Conservation (phyloP, 1,140 invertebrate genomes). For the Bombus terrestris region DNA sequence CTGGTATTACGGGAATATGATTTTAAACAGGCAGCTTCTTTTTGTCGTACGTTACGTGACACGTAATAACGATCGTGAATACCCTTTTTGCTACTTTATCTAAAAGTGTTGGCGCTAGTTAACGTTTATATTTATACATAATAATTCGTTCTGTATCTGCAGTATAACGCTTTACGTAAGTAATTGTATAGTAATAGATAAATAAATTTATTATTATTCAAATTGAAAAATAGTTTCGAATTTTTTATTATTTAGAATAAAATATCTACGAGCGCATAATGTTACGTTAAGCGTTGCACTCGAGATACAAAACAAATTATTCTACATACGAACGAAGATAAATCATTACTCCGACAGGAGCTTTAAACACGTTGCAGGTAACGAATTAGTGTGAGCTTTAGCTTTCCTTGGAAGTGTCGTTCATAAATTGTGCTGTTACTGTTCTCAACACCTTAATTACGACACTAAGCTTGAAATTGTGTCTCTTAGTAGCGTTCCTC, state of each 20-base stretch:
- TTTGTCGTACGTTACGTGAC: not conserved
- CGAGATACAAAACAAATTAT: not conserved
- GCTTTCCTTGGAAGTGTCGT: not conserved
- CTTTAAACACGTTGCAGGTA: not conserved
- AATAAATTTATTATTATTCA: too few species aligned
- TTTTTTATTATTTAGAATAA: too few species aligned
- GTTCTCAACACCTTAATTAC: conserved; percentile 23
- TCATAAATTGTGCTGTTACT: conserved; percentile 32
- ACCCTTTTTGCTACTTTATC: too few species aligned
- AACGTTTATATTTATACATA: too few species aligned
- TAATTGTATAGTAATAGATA: too few species aligned
- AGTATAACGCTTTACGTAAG: too few species aligned
- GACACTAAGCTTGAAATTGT: conserved; percentile 12
- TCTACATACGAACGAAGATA: not conserved
- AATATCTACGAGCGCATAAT: too few species aligned
- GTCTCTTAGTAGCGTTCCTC: not conserved
- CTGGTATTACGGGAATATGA: not conserved
- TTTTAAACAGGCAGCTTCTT: not conserved
- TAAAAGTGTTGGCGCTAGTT: too few species aligned
- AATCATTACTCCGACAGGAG: not conserved
- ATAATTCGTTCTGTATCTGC: too few species aligned
- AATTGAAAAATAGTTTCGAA: too few species aligned
- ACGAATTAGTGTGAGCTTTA: conserved; percentile 26
- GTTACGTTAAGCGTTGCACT: too few species aligned
- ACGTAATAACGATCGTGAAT: not conserved